These are phyloP conservation scores for Clistopyga incitator DNA, from an alignment of 2,888 invertebrate genomes.

Conservation along the genomic window DNA sequence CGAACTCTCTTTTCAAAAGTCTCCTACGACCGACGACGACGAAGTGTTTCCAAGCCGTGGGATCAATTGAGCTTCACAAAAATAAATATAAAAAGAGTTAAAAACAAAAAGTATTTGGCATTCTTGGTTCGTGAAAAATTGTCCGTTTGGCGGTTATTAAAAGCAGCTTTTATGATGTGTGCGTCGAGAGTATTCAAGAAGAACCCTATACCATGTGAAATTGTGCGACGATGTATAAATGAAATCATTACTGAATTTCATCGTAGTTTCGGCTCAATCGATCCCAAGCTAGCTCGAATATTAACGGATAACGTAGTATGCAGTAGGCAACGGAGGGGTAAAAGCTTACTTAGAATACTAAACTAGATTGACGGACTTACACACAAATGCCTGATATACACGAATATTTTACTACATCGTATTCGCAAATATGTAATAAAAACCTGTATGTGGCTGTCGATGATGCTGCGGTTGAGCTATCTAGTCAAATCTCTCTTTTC, in stretches of 20 bases:
- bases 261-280: slow-evolving; percentile 69
- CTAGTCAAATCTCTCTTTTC: slow-evolving; percentile 77
- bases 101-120: slow-evolving; percentile 15
- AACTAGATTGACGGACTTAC: slow-evolving; percentile 82
- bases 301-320: slow-evolving; percentile 64
- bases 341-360: slow-evolving; percentile 77
- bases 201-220: slow-evolving; percentile 46
- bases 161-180: slow-evolving; percentile 28
- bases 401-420: slow-evolving; percentile 78
- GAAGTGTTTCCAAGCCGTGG: background rate
- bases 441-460: slow-evolving; percentile 79
- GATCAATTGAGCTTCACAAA: slow-evolving; percentile 52
- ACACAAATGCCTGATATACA: slow-evolving; percentile 83
- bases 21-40: slow-evolving; percentile 19
- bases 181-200: slow-evolving; percentile 31
- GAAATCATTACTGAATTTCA: slow-evolving; percentile 37
- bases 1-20: slow-evolving; percentile 33
- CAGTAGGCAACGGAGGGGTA: slow-evolving; percentile 73
- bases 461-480: slow-evolving; percentile 81
- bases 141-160: slow-evolving; percentile 30
- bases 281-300: slow-evolving; percentile 70
- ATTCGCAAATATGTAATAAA: slow-evolving; percentile 81
- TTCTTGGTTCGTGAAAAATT: slow-evolving; percentile 39
- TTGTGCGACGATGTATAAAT: slow-evolving; percentile 52
- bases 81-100: slow-evolving; percentile 7